Evolutionary conservation across 2,113 vertebrate genomes (phyloP).

Genomic region (Oncorhynchus masou): DNA sequence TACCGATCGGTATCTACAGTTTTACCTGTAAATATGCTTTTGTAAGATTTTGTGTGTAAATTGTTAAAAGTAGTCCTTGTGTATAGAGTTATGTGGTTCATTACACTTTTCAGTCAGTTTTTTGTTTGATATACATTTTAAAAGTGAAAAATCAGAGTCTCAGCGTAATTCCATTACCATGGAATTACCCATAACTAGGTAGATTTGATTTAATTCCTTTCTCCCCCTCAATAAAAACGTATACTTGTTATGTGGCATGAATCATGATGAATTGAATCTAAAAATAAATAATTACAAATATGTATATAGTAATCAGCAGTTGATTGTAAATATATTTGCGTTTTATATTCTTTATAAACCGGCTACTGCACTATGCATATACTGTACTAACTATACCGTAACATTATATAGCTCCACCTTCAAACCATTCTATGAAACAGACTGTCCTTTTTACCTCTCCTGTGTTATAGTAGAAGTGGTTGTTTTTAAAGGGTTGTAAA

Average conservation of each 20-base stretch:
- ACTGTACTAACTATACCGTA: not conserved
- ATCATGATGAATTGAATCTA: not conserved
- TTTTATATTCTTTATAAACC: constrained; percentile 11
- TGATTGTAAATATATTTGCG: constrained; percentile 4
- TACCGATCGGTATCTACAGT: too few relatives aligned
- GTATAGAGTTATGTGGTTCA: too few relatives aligned
- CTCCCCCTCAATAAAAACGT: not conserved
- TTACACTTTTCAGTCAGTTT: too few relatives aligned
- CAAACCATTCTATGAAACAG: not conserved
- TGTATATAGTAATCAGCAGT: constrained; percentile 19
- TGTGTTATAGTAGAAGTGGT: constrained; percentile 18
- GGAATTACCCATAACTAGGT: too few relatives aligned
- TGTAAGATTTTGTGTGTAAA: too few relatives aligned
- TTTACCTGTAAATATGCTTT: too few relatives aligned
- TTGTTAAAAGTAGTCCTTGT: too few relatives aligned
- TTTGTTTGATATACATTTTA: too few relatives aligned
- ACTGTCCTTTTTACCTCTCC: constrained; percentile 2
- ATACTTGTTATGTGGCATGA: not conserved
- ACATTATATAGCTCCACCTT: too few relatives aligned
- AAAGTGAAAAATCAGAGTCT: too few relatives aligned
- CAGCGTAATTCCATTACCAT: too few relatives aligned
- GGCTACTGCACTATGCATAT: not conserved
- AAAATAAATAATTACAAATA: constrained; percentile 6
- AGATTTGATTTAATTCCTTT: not conserved
- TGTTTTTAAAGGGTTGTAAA: constrained; percentile 69